Evolutionary conservation across 2,797 vertebrate species (phyloP), one percentile per base, ranked within the genome.

Genomic region (Sebastes vulpes): DNA sequence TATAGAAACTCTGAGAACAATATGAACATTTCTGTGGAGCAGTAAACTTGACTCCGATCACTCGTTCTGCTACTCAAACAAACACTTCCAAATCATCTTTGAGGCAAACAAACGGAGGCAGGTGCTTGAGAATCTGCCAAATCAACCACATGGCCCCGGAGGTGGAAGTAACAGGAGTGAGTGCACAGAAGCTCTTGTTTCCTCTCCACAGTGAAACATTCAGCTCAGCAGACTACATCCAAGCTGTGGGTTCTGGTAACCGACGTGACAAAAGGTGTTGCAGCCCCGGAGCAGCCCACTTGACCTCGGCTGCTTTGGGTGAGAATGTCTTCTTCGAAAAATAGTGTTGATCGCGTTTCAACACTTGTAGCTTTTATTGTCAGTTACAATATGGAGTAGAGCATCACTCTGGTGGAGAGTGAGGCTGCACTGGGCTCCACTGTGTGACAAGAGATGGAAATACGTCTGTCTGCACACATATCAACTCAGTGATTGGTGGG

Each of bases 281-380:
- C 48, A 29, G 83, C 92, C 86, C 86, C 5, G 7, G 18, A 76
- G 92, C 84, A 63, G 71, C 86, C 76, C 88, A 54, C 89, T 92
- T 93, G 93, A 94, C 92, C 93, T 83, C 59, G 54, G 72, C 79
- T 7, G 73, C 83, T 88, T 79, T 58, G 86, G 83, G 79, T 69
- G 85, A 87, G 80, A 87, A 85, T 16, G 72, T 80, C 82, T 81
- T 81, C 84, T 42, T 72, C 3, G 18, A 75, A 77, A n/a, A 83
- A 32, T 46, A 85, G 92, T 89, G 93, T 86, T 91, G 86, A 89
- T 92, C 79, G 79, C 26, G 6, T 89, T 89, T 88, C 73, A 90
- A 90, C 90, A 93, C 89, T 77, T 68, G 46, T 29, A 65, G 84
- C 73, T 92, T 93, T 93, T 89, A 92, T 92, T 92, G 93, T 93